These are phyloP conservation scores for Mylabris phalerata DNA, from an alignment of 1,140 invertebrate species.

Conservation along the genomic window DNA sequence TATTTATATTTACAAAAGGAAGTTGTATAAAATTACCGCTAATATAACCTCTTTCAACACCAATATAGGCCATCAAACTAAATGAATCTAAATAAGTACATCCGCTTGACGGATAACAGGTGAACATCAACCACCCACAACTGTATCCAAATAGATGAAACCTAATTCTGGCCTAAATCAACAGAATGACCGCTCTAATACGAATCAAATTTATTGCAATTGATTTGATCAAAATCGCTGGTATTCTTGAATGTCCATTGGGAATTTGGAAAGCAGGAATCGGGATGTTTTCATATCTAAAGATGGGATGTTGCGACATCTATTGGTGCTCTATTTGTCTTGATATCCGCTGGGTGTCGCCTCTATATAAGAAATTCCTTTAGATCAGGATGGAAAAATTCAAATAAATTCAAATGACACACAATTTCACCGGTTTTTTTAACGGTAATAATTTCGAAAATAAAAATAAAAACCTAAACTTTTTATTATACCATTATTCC, in stretches of 20 bases:
- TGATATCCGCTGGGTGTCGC: slow-evolving; percentile 36
- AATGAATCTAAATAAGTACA: slow-evolving; percentile 23
- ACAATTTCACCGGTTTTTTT: too few species aligned
- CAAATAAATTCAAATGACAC: too few species aligned
- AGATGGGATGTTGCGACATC: slow-evolving; percentile 32
- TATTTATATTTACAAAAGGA: not conserved
- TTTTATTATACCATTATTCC: too few species aligned
- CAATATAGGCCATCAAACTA: slow-evolving; percentile 7
- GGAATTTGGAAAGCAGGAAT: not conserved
- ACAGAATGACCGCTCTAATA: not conserved
- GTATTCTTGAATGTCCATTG: not conserved
- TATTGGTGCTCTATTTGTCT: slow-evolving; percentile 29
- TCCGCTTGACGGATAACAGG: slow-evolving; percentile 19
- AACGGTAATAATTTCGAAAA: too few species aligned
- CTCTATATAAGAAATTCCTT: slow-evolving; percentile 26
- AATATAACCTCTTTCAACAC: not conserved
- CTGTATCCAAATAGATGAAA: not conserved
- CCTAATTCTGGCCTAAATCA: not conserved
- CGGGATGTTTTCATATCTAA: not conserved
- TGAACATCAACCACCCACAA: slow-evolving; percentile 18
- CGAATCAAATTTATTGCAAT: not conserved
- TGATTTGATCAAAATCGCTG: not conserved
- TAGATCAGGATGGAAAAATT: too few species aligned
- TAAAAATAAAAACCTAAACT: too few species aligned
- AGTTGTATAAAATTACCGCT: too few species aligned